Percentiles rank a stretch among this genome's conserved stretches.
Conservation (phyloP, 2,888 invertebrate species). For the Nesidiocoris tenuis region DNA sequence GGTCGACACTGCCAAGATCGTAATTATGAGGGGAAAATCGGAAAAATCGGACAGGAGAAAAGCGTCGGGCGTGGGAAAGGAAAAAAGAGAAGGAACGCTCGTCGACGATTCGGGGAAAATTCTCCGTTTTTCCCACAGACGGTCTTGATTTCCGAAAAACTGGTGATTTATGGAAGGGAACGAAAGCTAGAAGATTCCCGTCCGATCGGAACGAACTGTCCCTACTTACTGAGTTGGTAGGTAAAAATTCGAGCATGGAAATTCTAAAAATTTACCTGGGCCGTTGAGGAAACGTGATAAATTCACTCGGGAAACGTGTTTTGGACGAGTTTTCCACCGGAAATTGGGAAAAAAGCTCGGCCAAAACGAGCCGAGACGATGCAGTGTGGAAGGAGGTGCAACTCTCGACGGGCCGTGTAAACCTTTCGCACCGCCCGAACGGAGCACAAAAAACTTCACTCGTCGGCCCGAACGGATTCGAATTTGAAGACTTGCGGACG, state of each 20-base stretch:
- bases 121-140: no score
- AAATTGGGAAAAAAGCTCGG: slow-evolving; percentile 3
- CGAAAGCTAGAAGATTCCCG: not conserved
- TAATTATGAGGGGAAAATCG: not conserved
- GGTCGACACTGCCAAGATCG: slow-evolving; percentile 17
- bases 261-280: slow-evolving; percentile 17
- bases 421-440: slow-evolving; percentile 23
- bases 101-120: no score
- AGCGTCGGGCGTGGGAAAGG: no score
- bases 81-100: no score
- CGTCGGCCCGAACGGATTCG: not conserved
- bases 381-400: slow-evolving; percentile 41
- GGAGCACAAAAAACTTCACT: slow-evolving; percentile 27
- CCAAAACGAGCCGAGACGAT: slow-evolving; percentile 14
- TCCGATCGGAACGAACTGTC: not conserved
- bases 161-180: not conserved
- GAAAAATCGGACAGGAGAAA: not conserved
- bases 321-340: slow-evolving; percentile 1
- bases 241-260: not conserved
- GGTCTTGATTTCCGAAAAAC: no score
- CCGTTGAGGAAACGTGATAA: slow-evolving; percentile 21
- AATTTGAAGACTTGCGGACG: not conserved
- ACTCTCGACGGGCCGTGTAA: slow-evolving; percentile 39
- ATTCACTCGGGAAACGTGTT: slow-evolving; percentile 25
- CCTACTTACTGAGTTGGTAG: not conserved